Evolutionary conservation across 2,113 vertebrate genomes (phyloP).

Genomic region (Dromas ardeola): DNA sequence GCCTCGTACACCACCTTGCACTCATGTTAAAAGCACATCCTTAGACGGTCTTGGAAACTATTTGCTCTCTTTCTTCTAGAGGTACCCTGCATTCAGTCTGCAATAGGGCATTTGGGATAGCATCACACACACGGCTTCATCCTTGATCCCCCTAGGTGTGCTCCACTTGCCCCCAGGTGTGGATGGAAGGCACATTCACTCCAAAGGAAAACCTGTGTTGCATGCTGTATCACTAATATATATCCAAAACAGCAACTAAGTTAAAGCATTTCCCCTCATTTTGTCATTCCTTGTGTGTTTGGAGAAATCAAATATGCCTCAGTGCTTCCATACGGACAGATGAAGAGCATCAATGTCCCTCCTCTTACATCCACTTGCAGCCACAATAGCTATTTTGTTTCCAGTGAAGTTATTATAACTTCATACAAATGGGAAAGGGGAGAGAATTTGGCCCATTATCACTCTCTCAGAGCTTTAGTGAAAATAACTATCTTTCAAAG

Average conservation of each 20-base stretch:
- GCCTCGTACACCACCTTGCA: neutral
- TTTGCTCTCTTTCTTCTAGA: neutral
- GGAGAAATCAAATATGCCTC: neutral
- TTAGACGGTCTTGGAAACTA: neutral
- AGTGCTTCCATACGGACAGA: neutral
- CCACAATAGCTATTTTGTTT: neutral
- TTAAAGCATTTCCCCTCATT: neutral
- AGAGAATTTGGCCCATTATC: neutral
- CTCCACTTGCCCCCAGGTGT: neutral
- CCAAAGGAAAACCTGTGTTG: neutral
- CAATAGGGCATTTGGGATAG: neutral
- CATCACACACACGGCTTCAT: neutral
- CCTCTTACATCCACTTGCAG: neutral
- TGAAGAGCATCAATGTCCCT: neutral
- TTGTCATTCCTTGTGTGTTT: neutral
- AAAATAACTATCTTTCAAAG: neutral
- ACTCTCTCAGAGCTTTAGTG: neutral
- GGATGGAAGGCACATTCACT: neutral
- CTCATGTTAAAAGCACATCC: neutral
- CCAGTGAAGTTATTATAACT: neutral
- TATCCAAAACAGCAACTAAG: neutral
- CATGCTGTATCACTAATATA: neutral
- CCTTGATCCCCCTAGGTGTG: neutral
- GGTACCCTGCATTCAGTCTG: neutral
- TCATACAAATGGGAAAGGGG: neutral